phyloP scores from a whole-genome alignment of 2,113 vertebrate genomes.

The Rhadina sibilatrix region DNA sequence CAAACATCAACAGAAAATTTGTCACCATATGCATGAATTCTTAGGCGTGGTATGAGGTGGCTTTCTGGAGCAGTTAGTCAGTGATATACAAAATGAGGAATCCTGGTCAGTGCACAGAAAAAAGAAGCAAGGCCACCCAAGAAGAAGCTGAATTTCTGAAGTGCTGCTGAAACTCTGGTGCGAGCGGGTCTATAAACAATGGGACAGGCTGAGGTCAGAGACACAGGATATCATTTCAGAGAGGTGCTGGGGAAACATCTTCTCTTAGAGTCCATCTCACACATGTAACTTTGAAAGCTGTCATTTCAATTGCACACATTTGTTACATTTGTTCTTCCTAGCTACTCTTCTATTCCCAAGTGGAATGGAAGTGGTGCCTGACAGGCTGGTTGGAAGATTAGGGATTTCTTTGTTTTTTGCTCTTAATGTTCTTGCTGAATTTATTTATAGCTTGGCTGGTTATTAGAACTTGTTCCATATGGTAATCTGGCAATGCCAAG shows the following conservation, averaged over 20 bases:
- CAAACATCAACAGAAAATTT: neutral
- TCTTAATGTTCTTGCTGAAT: constrained; percentile 46
- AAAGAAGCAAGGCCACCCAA: neutral
- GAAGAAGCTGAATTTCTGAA: neutral
- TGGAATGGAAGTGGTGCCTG: constrained; percentile 16
- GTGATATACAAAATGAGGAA: neutral
- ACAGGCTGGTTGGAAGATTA: constrained; percentile 10
- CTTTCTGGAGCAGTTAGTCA: neutral
- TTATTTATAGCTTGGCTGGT: constrained; percentile 65
- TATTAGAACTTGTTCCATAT: constrained; percentile 66
- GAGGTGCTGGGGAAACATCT: neutral
- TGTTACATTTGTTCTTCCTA: neutral
- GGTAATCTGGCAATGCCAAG: constrained; percentile 60
- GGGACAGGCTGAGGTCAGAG: neutral
- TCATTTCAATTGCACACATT: neutral
- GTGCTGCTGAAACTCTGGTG: neutral
- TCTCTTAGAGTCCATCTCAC: neutral
- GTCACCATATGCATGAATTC: neutral
- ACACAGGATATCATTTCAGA: neutral
- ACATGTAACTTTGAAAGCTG: neutral
- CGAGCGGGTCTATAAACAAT: fast-evolving
- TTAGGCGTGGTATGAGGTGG: neutral
- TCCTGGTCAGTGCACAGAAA: neutral
- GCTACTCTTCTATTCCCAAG: neutral
- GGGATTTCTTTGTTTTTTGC: constrained; percentile 27